These are phyloP conservation scores for Neolamprologus longior DNA, from an alignment of 2,113 vertebrate species.

Conservation along the genomic window DNA sequence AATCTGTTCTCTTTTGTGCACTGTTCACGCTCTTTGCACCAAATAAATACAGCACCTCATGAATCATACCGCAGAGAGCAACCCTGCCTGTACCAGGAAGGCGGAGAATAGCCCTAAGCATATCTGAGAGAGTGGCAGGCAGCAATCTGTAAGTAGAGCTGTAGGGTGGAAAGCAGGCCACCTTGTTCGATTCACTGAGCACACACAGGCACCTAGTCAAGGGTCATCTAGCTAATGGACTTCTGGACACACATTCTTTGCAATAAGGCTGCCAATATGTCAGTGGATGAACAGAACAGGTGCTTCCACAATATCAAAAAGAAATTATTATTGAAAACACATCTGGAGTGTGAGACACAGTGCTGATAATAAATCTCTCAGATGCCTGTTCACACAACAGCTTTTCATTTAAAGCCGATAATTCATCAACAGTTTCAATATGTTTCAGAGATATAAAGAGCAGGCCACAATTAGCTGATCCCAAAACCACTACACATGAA, in stretches of 20 bases:
- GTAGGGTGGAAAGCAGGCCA: constrained; percentile 28
- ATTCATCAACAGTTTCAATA: background rate
- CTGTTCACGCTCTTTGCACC: constrained; percentile 63
- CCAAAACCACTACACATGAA: background rate
- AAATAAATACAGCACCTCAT: constrained; percentile 62
- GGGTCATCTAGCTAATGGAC: constrained; percentile 58
- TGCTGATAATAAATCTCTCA: background rate
- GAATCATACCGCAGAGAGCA: constrained; percentile 57
- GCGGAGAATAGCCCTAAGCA: constrained; percentile 37
- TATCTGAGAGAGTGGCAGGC: constrained; percentile 52
- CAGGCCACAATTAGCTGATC: background rate
- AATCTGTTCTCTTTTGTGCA: constrained; percentile 54
- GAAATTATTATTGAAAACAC: background rate
- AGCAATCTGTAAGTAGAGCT: constrained; percentile 56
- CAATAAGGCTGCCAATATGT: constrained; percentile 15
- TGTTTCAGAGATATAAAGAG: background rate
- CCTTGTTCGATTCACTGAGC: constrained; percentile 52
- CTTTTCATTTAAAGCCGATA: background rate
- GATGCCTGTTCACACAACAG: background rate
- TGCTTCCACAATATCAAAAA: constrained; percentile 11
- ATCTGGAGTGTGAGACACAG: background rate
- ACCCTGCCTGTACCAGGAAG: constrained; percentile 22
- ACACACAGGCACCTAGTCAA: constrained; percentile 37
- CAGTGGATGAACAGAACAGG: background rate
- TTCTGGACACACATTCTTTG: constrained; percentile 21